These are phyloP conservation scores for Remorina albescens DNA, from an alignment of 2,797 vertebrate species.

Conservation along the genomic window DNA sequence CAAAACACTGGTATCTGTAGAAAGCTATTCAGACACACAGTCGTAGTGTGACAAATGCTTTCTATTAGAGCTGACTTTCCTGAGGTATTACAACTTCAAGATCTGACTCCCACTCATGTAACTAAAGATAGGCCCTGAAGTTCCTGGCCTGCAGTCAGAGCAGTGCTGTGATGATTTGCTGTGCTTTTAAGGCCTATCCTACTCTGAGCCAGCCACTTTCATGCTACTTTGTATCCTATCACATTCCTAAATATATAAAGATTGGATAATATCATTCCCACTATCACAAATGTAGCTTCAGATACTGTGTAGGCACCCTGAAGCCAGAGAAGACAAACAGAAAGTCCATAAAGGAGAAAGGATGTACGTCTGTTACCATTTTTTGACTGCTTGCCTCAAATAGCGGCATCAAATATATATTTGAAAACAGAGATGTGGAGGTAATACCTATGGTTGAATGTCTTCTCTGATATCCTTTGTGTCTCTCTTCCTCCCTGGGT, in stretches of 20 bases:
- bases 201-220: conserved; percentile 72
- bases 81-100: too few relatives aligned
- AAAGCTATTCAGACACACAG: conserved; percentile 28
- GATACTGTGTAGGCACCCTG: conserved; percentile 34
- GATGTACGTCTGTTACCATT: background rate
- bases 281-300: conserved; percentile 43
- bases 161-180: conserved; percentile 38
- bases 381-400: conserved; percentile 19
- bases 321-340: conserved; percentile 31
- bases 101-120: conserved; percentile 52
- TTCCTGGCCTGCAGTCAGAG: conserved; percentile 22
- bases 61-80: conserved; percentile 18
- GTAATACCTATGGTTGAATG: conserved; percentile 2
- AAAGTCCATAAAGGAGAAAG: conserved; percentile 11
- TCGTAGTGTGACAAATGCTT: conserved; percentile 45
- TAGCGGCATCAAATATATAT: conserved; percentile 14
- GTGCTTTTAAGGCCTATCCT: conserved; percentile 37
- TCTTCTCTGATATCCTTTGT: conserved; percentile 15
- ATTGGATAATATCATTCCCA: conserved; percentile 56
- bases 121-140: conserved; percentile 51
- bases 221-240: conserved; percentile 65
- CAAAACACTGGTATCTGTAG: conserved; percentile 20
- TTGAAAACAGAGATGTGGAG: conserved; percentile 1
- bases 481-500: conserved; percentile 35
- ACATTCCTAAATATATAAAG: conserved; percentile 64